Percentiles rank a stretch among this genome's conserved stretches.
Evolutionary conservation across 2,113 vertebrate species (phyloP).

Genomic region (Thalassarche chlororhynchos): DNA sequence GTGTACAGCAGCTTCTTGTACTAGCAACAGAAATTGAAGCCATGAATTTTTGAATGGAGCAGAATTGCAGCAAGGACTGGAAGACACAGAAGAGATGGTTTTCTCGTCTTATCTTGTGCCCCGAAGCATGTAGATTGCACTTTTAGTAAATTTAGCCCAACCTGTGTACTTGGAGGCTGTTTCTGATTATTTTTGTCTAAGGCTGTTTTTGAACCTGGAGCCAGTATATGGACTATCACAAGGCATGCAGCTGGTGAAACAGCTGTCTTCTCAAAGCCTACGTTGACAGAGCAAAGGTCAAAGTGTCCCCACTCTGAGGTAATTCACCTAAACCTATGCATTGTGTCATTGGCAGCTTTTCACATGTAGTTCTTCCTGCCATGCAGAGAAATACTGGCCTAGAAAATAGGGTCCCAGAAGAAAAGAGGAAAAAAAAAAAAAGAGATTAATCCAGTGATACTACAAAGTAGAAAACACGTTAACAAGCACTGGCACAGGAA

Average conservation of each 20-base stretch:
- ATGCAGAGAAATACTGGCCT: not conserved
- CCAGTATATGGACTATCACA: not conserved
- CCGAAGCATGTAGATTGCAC: not conserved
- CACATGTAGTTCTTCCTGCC: not conserved
- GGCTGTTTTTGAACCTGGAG: not conserved
- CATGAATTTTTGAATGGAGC: fast-evolving
- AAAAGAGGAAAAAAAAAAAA: no score
- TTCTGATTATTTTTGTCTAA: not conserved
- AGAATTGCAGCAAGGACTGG: not conserved
- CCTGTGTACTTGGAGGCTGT: not conserved
- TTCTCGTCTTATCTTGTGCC: not conserved
- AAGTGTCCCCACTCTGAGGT: not conserved
- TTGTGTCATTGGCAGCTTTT: not conserved
- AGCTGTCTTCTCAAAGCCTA: not conserved
- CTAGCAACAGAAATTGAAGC: not conserved
- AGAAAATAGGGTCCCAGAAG: not conserved
- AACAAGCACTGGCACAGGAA: not conserved
- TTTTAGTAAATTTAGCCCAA: not conserved
- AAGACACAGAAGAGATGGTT: not conserved
- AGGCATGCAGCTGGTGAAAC: not conserved
- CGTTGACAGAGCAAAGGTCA: not conserved
- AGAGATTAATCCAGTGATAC: not conserved
- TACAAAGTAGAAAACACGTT: not conserved
- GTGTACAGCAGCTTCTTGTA: not conserved
- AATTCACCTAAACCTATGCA: not conserved